These are phyloP conservation scores for Rhamphomyia laevipes DNA, from an alignment of 2,888 invertebrate genomes.

Conservation along the genomic window DNA sequence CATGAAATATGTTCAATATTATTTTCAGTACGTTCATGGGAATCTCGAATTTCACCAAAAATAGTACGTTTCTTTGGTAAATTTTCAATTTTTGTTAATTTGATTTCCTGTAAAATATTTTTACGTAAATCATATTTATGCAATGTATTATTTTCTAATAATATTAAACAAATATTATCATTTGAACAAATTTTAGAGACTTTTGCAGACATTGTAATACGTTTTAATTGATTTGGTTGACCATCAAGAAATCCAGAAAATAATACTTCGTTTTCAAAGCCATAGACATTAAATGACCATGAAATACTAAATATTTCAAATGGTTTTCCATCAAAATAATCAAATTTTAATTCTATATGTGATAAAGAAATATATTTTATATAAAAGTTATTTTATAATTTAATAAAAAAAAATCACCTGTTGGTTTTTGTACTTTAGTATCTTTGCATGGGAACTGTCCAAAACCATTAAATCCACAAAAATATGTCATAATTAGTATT, in stretches of 20 bases:
- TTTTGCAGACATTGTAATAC: slow-evolving; percentile 15
- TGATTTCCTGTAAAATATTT: slow-evolving; percentile 20
- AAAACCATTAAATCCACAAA: slow-evolving; percentile 35
- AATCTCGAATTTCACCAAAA: slow-evolving; percentile 19
- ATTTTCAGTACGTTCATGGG: slow-evolving; percentile 10
- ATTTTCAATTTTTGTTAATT: slow-evolving; percentile 5
- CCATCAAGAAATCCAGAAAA: slow-evolving; percentile 23
- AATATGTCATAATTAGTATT: slow-evolving; percentile 9
- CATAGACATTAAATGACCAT: slow-evolving; percentile 29
- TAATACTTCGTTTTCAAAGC: slow-evolving; percentile 15
- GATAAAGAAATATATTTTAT: slow-evolving; percentile 1
- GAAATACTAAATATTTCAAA: slow-evolving; percentile 16
- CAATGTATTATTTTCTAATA: slow-evolving; percentile 25
- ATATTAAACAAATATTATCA: slow-evolving; percentile 26
- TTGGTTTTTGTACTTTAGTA: slow-evolving; percentile 10
- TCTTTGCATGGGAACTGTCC: slow-evolving; percentile 22
- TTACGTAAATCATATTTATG: slow-evolving; percentile 22
- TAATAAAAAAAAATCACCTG: slow-evolving; percentile 8
- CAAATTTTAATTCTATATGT: too few relatives aligned
- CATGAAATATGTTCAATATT: slow-evolving; percentile 37
- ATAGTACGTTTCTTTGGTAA: slow-evolving; percentile 22
- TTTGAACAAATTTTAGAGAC: slow-evolving; percentile 23
- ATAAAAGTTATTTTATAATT: not conserved
- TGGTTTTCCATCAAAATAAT: not conserved
- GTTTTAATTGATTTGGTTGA: slow-evolving; percentile 12